Base-by-base conservation (phyloP, 2,113 vertebrate species). In the Zapornia atra region DNA sequence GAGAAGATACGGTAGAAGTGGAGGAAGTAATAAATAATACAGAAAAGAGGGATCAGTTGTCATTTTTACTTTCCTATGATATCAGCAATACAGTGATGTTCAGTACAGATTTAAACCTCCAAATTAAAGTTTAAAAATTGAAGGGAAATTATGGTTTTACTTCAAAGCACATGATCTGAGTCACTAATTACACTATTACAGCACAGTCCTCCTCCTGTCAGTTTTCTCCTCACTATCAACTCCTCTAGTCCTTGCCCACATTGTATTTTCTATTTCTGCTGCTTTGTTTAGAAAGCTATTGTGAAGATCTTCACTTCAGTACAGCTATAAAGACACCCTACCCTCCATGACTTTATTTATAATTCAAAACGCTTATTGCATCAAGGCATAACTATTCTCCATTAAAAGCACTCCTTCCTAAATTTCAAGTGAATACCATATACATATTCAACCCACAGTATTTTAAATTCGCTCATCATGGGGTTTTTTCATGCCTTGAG, bases 301-400 rank as follows among this genome's bases (percentile, higher is more conserved):
- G 28, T 61, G 63, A 65, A 75, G 42, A 63, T 46, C 70, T n/a
- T 82, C 65, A 85, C 94, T 95, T 96, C 46, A 66, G 38, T 88
- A 57, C 66, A 91, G 64, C 77, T 86, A n/a, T 56, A 97, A 68
- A 87, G 69, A 90, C 40, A 90, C 68, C 40, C 78, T n/a, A 28
- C 10, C 1, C 11, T 77, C 63, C 73, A 42, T 34, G 72, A 68
- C 75, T 73, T 79, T 75, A 33, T 92, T 94, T 94, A 54, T 75
- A 90, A 94, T 85, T 94, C 31, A 86, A 93, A 92, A 50, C n/a
- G 64, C 33, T 82, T 75, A 60, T 69, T 95, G 46, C 68, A 78
- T 11, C 70, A 86, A 94, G 48, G 34, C 79, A 29, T 56, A 86
- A 77, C 63, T 60, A 29, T n/a, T 82, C 46, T 40, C n/a, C n/a